Evolutionary conservation across 2,797 vertebrate species (phyloP).

Genomic region (Knipowitschia caucasica): DNA sequence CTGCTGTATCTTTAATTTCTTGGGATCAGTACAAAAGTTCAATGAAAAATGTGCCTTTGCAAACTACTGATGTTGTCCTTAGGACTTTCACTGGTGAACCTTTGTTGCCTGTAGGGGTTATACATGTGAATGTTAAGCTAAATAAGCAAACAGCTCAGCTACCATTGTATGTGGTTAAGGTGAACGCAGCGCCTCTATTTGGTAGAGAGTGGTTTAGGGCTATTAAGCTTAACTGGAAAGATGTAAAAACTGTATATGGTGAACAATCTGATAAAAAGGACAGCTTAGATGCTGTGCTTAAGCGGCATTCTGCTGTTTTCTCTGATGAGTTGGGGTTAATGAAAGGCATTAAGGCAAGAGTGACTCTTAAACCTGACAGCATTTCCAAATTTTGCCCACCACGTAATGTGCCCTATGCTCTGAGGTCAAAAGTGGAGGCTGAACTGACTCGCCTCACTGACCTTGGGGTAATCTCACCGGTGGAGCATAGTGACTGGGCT

Average conservation of each 20-base stretch:
- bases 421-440: neutral
- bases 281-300: slow-evolving; percentile 4
- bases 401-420: no score
- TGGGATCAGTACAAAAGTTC: no score
- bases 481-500: slow-evolving; percentile 13
- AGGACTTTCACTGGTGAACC: no score
- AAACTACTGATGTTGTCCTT: no score
- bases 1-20: no score
- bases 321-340: neutral
- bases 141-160: no score
- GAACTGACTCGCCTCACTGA: slow-evolving; percentile 2
- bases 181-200: slow-evolving; percentile 18
- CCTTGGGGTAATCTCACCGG: slow-evolving; percentile 6
- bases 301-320: slow-evolving; percentile 11
- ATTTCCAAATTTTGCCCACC: slow-evolving; percentile 7
- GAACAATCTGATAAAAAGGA: no score
- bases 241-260: slow-evolving; percentile 14
- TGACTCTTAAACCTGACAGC: neutral
- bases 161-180: slow-evolving; percentile 14
- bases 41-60: no score
- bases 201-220: slow-evolving; percentile 18
- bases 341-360: slow-evolving; percentile 7
- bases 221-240: slow-evolving; percentile 16
- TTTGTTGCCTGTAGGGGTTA: no score
- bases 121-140: no score